Evolutionary conservation across 2,888 invertebrate species (phyloP).

Genomic region (Mesorhabditis sp.): DNA sequence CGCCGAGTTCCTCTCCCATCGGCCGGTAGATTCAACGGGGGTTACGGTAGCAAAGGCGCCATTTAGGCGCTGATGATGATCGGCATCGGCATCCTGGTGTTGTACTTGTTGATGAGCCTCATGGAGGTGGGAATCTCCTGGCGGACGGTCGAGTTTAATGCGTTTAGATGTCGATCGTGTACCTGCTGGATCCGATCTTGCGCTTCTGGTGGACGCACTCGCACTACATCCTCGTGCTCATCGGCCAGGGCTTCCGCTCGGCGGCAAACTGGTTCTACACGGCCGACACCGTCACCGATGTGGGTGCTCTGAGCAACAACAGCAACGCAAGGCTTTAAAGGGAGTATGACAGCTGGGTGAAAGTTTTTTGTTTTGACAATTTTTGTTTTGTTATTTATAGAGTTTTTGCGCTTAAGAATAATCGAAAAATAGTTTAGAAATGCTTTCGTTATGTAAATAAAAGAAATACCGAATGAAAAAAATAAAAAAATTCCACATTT

Average conservation of each 20-base stretch:
- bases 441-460: too few relatives aligned
- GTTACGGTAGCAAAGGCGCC: not conserved
- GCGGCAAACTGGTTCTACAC: not conserved
- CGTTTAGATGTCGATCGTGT: constrained; percentile 5
- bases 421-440: too few relatives aligned
- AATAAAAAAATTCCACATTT: too few relatives aligned
- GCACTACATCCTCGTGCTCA: not conserved
- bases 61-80: not conserved
- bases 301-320: too few relatives aligned
- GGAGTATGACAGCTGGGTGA: too few relatives aligned
- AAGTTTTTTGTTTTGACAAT: too few relatives aligned
- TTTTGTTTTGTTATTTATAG: too few relatives aligned
- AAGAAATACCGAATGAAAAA: too few relatives aligned
- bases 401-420: too few relatives aligned
- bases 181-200: not conserved
- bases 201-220: constrained; percentile 1
- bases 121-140: not conserved
- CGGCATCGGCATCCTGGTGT: not conserved
- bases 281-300: not conserved
- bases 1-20: not conserved
- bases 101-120: not conserved
- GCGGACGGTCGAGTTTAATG: not conserved
- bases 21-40: not conserved
- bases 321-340: too few relatives aligned
- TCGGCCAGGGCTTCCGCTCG: constrained; percentile 5